Percentiles rank a stretch among this genome's conserved stretches.
phyloP scores from a whole-genome alignment of 1,140 invertebrate species.

The Drosophila oshimai region DNA sequence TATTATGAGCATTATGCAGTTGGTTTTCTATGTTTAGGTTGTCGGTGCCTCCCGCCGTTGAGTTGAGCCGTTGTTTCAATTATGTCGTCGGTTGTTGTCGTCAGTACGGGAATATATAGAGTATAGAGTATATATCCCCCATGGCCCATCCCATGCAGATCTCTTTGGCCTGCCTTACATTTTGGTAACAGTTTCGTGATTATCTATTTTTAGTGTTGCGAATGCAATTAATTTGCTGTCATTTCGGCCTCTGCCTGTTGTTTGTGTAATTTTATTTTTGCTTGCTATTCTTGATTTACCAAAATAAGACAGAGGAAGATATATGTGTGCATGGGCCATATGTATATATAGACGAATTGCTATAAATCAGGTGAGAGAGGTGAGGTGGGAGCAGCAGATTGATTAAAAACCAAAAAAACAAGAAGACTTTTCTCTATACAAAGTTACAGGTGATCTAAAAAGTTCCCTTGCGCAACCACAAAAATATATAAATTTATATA shows the following conservation, averaged over 20 bases:
- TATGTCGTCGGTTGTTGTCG: constrained; percentile 50
- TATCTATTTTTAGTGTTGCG: constrained; percentile 39
- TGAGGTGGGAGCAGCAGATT: neutral
- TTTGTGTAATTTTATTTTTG: constrained; percentile 26
- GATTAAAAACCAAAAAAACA: neutral
- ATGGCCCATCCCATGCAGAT: neutral
- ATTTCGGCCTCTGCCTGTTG: constrained; percentile 33
- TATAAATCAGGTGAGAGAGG: constrained; percentile 29
- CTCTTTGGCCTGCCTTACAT: constrained; percentile 29
- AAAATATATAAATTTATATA: neutral
- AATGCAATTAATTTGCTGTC: constrained; percentile 64
- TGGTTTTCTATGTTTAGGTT: neutral
- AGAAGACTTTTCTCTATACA: neutral
- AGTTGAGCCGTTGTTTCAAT: constrained; percentile 11
- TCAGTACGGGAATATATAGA: constrained; percentile 17
- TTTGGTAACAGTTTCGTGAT: constrained; percentile 45
- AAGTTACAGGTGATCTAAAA: constrained; percentile 31
- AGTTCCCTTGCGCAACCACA: neutral
- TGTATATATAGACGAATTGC: constrained; percentile 7
- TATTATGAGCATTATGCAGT: neutral
- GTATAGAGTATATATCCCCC: neutral
- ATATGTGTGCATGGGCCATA: neutral
- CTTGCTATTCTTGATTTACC: constrained; percentile 34
- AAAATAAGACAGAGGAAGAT: constrained; percentile 17
- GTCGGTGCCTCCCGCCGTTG: too few relatives aligned